Percentiles rank a stretch among this genome's conserved stretches.
Conservation (phyloP, 1,140 invertebrate species). For the Harlomillsia oculata region DNA sequence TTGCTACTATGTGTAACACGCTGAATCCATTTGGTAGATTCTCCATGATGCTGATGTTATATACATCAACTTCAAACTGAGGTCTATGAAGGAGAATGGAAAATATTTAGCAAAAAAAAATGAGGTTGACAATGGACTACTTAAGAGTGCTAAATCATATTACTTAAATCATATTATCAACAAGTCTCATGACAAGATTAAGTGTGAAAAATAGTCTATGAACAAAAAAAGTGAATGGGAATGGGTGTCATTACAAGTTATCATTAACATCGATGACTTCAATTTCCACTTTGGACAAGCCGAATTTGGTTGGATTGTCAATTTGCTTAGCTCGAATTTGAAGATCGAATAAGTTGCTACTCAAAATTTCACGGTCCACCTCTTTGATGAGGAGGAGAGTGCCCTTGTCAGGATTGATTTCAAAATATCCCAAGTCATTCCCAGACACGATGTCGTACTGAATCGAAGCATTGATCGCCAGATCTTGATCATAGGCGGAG, state of each 20-base stretch:
- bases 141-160: background rate
- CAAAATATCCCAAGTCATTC: constrained; percentile 60
- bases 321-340: constrained; percentile 66
- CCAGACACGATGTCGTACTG: constrained; percentile 65
- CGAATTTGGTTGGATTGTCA: constrained; percentile 64
- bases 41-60: constrained; percentile 83
- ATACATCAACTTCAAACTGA: constrained; percentile 73
- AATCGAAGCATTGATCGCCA: constrained; percentile 54
- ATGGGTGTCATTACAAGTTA: constrained; percentile 45
- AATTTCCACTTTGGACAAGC: constrained; percentile 61
- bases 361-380: constrained; percentile 64
- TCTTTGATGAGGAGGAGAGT: constrained; percentile 63
- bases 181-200: background rate
- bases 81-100: constrained; percentile 1
- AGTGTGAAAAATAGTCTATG: background rate
- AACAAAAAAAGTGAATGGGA: background rate
- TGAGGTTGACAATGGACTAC: background rate
- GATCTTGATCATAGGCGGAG: constrained; percentile 64
- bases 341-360: constrained; percentile 61
- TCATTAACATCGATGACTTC: constrained; percentile 73
- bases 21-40: constrained; percentile 77
- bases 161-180: background rate
- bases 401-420: constrained; percentile 60
- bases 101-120: background rate
- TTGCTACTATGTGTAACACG: constrained; percentile 67